Evolutionary conservation across 1,140 invertebrate genomes (phyloP).

Genomic region (Caenorhabditis latens): DNA sequence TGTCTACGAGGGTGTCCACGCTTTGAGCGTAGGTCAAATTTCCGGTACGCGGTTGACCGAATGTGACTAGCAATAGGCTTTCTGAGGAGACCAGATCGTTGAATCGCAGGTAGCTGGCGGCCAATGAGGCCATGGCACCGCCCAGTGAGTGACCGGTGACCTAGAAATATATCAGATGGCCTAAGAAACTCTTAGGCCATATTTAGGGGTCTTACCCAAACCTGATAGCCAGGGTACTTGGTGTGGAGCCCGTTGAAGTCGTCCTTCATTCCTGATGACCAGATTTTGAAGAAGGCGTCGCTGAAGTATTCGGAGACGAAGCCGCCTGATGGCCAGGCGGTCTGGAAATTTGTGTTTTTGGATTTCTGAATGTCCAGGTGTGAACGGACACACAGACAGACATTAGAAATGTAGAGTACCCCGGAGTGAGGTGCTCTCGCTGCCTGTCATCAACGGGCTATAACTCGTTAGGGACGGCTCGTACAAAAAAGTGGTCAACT

Average conservation of each 20-base stretch:
- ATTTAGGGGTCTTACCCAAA: conserved; percentile 64
- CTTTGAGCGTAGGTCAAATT: conserved; percentile 63
- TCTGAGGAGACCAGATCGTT: background rate
- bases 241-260: conserved; percentile 62
- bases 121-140: conserved; percentile 69
- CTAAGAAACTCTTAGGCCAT: no score
- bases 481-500: no score
- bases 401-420: no score
- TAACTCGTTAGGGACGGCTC: no score
- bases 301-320: conserved; percentile 67
- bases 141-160: conserved; percentile 71
- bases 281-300: conserved; percentile 66
- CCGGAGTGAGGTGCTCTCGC: no score
- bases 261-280: conserved; percentile 68
- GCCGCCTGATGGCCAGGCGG: conserved; percentile 65
- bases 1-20: conserved; percentile 52
- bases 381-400: no score
- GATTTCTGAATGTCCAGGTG: background rate
- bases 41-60: conserved; percentile 72
- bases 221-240: conserved; percentile 66
- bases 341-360: conserved; percentile 1
- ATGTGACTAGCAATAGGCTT: conserved; percentile 68
- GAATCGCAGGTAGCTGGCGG: conserved; percentile 59
- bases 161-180: background rate
- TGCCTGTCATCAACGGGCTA: no score